Evolutionary conservation across 2,888 invertebrate genomes (phyloP), one percentile per base, ranked within the genome.

Genomic region (Agrochola lychnidis): DNA sequence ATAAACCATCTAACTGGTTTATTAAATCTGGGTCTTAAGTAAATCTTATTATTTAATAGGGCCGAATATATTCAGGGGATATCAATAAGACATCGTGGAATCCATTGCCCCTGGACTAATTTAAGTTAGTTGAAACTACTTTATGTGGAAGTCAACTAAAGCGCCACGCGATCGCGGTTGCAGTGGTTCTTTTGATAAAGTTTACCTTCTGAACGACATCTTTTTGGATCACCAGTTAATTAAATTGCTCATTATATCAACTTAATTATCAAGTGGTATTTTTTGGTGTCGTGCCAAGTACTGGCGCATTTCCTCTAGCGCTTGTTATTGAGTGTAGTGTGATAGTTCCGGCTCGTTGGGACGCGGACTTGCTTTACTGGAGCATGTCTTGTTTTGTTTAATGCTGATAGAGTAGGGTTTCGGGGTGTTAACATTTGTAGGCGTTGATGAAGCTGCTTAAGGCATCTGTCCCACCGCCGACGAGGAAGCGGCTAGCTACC

Each of bases 251-350:
- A 87, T 85, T 87, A 85, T 84, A 78, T 84, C 82, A 76, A 85
- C 73, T 80, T 78, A 73, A 87, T 82, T 86, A 85, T 87, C 82
- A 87, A 87, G 85, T 85, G 74, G 80, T 85, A 83, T 84, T 84
- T 84, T 83, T 87, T 86, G 87, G 87, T 85, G 78, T 77, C 30
- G 73, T 86, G 86, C 86, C 86, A 86, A 86, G 76, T 78, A 53
- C 61, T 64, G 73, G 68, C 66, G 74, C 80, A 78, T 83, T 87
- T 80, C 83, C 78, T 78, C 51, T 51, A 25, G 70, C 68, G 59
- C 70, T 82, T 78, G 67, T 84, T 80, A 76, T 81, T 84, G 83
- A 83, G 84, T 70, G 45, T 45, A 45, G 45, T 14, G 45, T 45
- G 62, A 84, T 78, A 14, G 77, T 77, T 57, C 66, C 72, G 66